phyloP scores from a whole-genome alignment of 2,888 invertebrate genomes.

The Philereme vetulata region DNA sequence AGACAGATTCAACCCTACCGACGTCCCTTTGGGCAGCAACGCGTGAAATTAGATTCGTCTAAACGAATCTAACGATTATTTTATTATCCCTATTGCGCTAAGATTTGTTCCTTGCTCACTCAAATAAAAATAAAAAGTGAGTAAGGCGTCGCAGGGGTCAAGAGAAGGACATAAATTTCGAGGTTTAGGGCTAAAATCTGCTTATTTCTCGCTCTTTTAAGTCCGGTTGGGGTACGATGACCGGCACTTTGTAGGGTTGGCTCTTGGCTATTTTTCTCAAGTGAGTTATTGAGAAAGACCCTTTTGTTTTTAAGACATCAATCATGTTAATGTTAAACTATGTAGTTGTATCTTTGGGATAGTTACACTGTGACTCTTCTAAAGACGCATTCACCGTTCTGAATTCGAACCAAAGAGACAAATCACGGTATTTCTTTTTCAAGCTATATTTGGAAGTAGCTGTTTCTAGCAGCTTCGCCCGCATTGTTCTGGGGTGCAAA shows the following conservation, averaged over 20 bases:
- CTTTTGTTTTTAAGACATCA: conserved; percentile 9
- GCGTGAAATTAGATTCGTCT: conserved; percentile 83
- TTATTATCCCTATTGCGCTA: conserved; percentile 83
- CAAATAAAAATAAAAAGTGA: conserved; percentile 84
- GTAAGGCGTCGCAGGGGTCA: conserved; percentile 78
- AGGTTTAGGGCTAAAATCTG: conserved; percentile 74
- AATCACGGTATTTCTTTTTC: too few species aligned
- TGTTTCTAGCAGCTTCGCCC: too few species aligned
- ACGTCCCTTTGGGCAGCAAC: conserved; percentile 79
- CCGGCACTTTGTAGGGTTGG: conserved; percentile 23
- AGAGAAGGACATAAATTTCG: conserved; percentile 73
- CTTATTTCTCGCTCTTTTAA: conserved; percentile 78
- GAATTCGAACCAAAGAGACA: too few species aligned
- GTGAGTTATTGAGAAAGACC: conserved; percentile 23
- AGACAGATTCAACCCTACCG: conserved; percentile 56
- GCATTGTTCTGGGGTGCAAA: too few species aligned
- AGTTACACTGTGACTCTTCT: too few species aligned
- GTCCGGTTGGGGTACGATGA: conserved; percentile 46
- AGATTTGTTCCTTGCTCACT: conserved; percentile 84
- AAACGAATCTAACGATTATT: conserved; percentile 84
- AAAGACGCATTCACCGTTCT: too few species aligned
- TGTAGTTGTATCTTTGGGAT: too few species aligned
- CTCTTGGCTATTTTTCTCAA: conserved; percentile 28
- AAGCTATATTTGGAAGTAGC: too few species aligned
- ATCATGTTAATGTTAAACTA: background rate